These are phyloP conservation scores for Muntiacus muntjak DNA, from an alignment of 2,113 vertebrate genomes.

Conservation along the genomic window DNA sequence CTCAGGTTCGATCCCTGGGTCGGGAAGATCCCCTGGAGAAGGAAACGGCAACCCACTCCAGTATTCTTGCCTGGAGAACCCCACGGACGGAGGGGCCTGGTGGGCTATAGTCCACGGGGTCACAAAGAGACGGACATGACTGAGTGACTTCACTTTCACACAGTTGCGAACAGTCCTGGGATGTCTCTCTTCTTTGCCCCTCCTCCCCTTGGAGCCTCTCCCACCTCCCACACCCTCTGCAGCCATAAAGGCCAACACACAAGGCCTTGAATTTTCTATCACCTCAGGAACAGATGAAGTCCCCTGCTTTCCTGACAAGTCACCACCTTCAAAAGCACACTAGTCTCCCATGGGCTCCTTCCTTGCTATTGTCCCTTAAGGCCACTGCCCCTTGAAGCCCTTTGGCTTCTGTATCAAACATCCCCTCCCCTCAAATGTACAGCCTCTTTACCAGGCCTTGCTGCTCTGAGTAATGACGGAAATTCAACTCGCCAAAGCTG, in stretches of 20 bases:
- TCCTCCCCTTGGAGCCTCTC: no score
- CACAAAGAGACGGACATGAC: rapidly evolving
- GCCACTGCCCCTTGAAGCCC: neutral
- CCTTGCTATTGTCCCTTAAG: neutral
- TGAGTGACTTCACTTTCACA: neutral
- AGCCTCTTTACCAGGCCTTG: neutral
- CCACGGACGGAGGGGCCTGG: no score
- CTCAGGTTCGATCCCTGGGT: no score
- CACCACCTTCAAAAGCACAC: neutral
- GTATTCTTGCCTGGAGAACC: no score
- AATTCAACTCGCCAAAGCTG: neutral
- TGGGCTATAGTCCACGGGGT: no score
- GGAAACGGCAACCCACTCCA: no score
- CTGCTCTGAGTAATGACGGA: neutral
- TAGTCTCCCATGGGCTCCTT: neutral
- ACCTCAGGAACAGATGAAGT: neutral
- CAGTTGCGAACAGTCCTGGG: neutral
- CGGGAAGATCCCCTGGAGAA: no score
- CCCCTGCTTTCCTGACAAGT: neutral
- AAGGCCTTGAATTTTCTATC: neutral
- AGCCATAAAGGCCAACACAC: neutral
- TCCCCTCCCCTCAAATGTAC: neutral
- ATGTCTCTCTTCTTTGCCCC: neutral
- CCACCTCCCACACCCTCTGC: neutral
- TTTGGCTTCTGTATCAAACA: neutral